Evolutionary conservation across 2,888 invertebrate species (phyloP).

Genomic region (Lapara coniferarum): DNA sequence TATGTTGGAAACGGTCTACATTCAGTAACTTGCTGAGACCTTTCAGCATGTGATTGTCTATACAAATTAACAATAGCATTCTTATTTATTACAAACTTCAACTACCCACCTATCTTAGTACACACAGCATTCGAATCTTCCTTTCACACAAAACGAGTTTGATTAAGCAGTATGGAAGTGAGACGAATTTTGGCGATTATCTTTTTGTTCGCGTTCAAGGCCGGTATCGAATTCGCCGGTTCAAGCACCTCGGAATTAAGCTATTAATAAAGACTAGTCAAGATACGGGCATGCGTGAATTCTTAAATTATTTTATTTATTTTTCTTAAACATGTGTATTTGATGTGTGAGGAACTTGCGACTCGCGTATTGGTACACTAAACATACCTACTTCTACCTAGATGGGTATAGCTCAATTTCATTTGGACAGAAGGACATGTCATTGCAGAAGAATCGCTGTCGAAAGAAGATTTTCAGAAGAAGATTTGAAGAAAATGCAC

Average conservation of each 20-base stretch:
- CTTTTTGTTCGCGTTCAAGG: constrained; percentile 13
- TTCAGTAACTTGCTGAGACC: no score
- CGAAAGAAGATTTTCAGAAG: no score
- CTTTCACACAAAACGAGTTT: not conserved
- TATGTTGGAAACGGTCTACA: no score
- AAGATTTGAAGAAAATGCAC: no score
- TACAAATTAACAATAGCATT: no score
- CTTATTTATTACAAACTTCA: not conserved
- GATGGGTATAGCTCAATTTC: no score
- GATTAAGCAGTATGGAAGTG: constrained; percentile 23
- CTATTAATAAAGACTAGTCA: constrained; percentile 12
- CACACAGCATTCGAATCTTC: not conserved
- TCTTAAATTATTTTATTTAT: not conserved
- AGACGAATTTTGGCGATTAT: constrained; percentile 4
- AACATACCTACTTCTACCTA: no score
- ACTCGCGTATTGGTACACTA: not conserved
- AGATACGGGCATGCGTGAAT: not conserved
- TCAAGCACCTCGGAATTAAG: constrained; percentile 19
- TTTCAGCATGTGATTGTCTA: no score
- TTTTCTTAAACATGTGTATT: not conserved
- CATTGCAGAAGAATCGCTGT: no score
- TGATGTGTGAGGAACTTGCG: not conserved
- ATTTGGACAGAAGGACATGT: no score
- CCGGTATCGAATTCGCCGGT: constrained; percentile 6
- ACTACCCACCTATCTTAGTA: not conserved